phyloP scores from a whole-genome alignment of 2,797 vertebrate species.

The Morus bassanus region DNA sequence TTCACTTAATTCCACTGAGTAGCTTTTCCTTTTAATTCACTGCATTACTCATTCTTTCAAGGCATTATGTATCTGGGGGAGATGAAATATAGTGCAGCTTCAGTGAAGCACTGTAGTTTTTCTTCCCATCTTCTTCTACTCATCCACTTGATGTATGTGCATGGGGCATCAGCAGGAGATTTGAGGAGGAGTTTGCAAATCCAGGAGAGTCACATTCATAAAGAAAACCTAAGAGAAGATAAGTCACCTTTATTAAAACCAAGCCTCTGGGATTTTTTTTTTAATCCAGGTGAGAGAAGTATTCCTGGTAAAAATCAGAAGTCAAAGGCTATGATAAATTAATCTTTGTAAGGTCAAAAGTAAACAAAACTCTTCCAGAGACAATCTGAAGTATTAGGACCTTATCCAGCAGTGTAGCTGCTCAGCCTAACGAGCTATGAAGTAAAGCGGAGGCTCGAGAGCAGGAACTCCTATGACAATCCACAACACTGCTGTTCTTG shows the following conservation, averaged over 20 bases:
- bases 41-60: background rate
- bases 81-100: background rate
- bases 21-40: background rate
- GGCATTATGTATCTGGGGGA: background rate
- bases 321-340: background rate
- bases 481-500: background rate
- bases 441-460: background rate
- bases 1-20: background rate
- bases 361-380: background rate
- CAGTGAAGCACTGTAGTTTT: background rate
- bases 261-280: background rate
- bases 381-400: background rate
- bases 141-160: background rate
- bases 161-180: background rate
- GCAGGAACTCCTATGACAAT: background rate
- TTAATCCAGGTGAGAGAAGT: background rate
- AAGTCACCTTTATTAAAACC: background rate
- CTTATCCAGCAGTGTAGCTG: background rate
- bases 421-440: background rate
- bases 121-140: background rate
- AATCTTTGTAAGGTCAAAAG: background rate
- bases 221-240: background rate
- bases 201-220: background rate
- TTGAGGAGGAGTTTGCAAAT: background rate
- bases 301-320: background rate